Evolutionary conservation across 2,797 vertebrate genomes (phyloP).

Genomic region (Melanogrammus aeglefinus): DNA sequence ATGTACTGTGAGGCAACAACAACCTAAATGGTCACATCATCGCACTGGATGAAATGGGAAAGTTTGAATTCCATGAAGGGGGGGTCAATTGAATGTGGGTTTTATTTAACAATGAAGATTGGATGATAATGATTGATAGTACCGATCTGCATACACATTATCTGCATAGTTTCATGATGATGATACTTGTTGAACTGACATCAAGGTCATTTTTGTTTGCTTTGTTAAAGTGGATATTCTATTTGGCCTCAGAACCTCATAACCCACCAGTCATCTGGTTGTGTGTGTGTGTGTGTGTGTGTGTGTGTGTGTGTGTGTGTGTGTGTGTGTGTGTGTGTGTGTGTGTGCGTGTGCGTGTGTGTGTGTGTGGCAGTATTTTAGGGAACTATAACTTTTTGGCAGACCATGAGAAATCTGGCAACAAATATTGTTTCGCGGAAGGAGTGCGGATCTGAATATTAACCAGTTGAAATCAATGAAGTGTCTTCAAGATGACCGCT

Average conservation of each 20-base stretch:
- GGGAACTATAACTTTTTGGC: conserved; percentile 14
- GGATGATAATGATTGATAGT: background rate
- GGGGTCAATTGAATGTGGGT: background rate
- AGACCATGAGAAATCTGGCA: conserved; percentile 30
- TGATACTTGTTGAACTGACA: background rate
- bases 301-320: conserved; percentile 6
- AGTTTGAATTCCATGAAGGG: background rate
- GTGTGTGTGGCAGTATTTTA: conserved; percentile 12
- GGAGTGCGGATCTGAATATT: background rate
- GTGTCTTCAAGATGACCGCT: background rate
- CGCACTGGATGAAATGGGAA: background rate
- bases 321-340: conserved; percentile 4
- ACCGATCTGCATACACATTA: background rate
- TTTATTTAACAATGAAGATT: background rate
- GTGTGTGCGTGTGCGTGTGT: conserved; percentile 12
- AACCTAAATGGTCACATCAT: background rate
- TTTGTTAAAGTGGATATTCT: background rate
- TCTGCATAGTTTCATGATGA: background rate
- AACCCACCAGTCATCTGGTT: background rate
- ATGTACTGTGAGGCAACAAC: background rate
- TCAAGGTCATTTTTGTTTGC: background rate
- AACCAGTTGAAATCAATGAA: background rate
- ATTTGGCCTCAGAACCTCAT: background rate
- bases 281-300: background rate
- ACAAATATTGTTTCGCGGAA: conserved; percentile 31